A percentile compares a stretch with the other conserved stretches of the same genome.
These are phyloP conservation scores for Forbesichthys papilliferus DNA, from an alignment of 2,113 vertebrate genomes.

Conservation along the genomic window DNA sequence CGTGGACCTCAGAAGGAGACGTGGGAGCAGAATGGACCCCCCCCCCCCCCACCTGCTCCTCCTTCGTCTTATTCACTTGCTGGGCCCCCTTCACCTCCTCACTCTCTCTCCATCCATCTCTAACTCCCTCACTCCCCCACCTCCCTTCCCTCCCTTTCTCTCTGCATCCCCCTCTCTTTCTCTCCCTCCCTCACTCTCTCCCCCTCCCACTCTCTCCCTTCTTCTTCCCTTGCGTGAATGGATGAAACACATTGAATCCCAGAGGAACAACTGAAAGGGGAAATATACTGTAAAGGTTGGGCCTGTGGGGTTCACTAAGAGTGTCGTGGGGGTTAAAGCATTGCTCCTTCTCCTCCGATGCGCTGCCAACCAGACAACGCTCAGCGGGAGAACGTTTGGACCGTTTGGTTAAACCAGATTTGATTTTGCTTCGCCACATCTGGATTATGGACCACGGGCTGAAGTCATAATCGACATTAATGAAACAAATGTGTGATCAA, in stretches of 20 bases:
- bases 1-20: conserved; percentile 57
- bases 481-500: background rate
- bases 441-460: background rate
- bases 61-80: too few species aligned
- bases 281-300: conserved; percentile 32
- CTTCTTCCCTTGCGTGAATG: conserved; percentile 9
- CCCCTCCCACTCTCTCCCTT: background rate
- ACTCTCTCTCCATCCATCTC: background rate
- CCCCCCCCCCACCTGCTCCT: background rate
- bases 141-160: background rate
- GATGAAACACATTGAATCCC: conserved; percentile 71
- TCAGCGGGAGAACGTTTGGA: too few species aligned
- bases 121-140: background rate
- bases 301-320: conserved; percentile 55
- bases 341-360: background rate
- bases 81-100: conserved; percentile 3
- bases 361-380: background rate
- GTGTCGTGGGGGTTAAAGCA: conserved; percentile 13
- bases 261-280: conserved; percentile 42
- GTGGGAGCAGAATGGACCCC: conserved; percentile 41
- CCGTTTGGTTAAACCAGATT: background rate
- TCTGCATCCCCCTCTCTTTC: background rate
- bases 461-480: background rate
- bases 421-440: background rate
- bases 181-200: conserved; percentile 3